Percentiles rank a stretch among this genome's conserved stretches.
Evolutionary conservation across 2,113 vertebrate species (phyloP).

Genomic region (Cricetomys ansorgei): DNA sequence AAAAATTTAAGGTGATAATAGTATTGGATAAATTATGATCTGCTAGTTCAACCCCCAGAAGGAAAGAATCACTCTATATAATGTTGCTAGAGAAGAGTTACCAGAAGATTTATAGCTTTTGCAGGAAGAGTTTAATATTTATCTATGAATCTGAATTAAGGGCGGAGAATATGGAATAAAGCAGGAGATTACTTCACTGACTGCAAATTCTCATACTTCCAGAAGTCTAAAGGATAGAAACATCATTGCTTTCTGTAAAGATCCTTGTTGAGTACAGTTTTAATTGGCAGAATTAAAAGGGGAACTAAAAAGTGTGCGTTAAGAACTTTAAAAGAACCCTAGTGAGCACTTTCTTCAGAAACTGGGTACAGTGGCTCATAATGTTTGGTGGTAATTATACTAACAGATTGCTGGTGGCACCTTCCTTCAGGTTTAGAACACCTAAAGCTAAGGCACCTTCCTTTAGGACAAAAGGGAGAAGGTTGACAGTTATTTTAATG

Average conservation of each 20-base stretch:
- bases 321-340: constrained; percentile 34
- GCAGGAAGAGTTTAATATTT: constrained; percentile 75
- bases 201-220: constrained; percentile 66
- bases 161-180: constrained; percentile 74
- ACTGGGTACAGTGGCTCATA: background rate
- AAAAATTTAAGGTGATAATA: constrained; percentile 70
- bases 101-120: constrained; percentile 75
- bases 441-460: too few relatives aligned
- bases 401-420: background rate
- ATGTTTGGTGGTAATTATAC: constrained; percentile 29
- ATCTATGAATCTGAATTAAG: constrained; percentile 62
- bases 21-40: constrained; percentile 72
- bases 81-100: constrained; percentile 61
- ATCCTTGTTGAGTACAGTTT: constrained; percentile 35
- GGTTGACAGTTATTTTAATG: constrained; percentile 30
- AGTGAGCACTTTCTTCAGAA: background rate
- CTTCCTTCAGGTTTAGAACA: constrained; percentile 56
- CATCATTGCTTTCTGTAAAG: constrained; percentile 59
- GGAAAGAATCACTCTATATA: constrained; percentile 68
- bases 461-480: constrained; percentile 31
- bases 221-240: constrained; percentile 64
- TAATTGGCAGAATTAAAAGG: constrained; percentile 62
- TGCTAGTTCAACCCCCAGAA: constrained; percentile 68
- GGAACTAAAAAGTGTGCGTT: constrained; percentile 49
- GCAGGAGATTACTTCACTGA: constrained; percentile 68